These are phyloP conservation scores for Sarcophaga subvicina DNA, from an alignment of 2,888 invertebrate species.

Conservation along the genomic window DNA sequence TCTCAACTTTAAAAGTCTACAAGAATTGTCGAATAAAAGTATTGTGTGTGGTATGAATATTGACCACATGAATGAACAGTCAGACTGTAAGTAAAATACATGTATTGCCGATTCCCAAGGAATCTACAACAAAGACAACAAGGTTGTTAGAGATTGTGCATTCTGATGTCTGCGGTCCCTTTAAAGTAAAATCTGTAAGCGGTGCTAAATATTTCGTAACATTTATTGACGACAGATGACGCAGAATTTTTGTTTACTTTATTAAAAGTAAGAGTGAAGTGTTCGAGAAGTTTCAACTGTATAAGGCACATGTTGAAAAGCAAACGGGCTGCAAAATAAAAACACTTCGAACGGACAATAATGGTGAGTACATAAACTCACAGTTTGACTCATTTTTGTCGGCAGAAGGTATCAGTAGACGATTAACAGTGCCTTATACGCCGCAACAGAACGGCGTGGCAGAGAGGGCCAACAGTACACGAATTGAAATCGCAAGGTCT, in stretches of 20 bases:
- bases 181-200: constrained; percentile 41
- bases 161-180: constrained; percentile 54
- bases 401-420: constrained; percentile 32
- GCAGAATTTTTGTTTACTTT: no score
- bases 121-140: not conserved
- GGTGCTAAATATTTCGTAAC: constrained; percentile 29
- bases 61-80: not conserved
- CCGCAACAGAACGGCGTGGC: constrained; percentile 40
- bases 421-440: constrained; percentile 36
- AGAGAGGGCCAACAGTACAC: constrained; percentile 32
- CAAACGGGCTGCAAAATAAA: constrained; percentile 52
- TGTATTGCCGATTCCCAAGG: constrained; percentile 23
- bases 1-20: not conserved
- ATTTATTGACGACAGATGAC: not conserved
- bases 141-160: constrained; percentile 30
- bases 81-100: not conserved
- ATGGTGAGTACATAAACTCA: constrained; percentile 34
- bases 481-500: constrained; percentile 26
- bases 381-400: not conserved
- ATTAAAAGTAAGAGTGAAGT: no score
- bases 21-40: constrained; percentile 30
- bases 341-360: constrained; percentile 43
- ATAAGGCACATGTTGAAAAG: not conserved
- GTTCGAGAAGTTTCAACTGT: no score
- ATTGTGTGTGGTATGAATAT: constrained; percentile 42